A percentile compares a stretch with the other conserved stretches of the same genome.
phyloP scores from a whole-genome alignment of 2,797 vertebrate genomes.

The Sphaeramia orbicularis region DNA sequence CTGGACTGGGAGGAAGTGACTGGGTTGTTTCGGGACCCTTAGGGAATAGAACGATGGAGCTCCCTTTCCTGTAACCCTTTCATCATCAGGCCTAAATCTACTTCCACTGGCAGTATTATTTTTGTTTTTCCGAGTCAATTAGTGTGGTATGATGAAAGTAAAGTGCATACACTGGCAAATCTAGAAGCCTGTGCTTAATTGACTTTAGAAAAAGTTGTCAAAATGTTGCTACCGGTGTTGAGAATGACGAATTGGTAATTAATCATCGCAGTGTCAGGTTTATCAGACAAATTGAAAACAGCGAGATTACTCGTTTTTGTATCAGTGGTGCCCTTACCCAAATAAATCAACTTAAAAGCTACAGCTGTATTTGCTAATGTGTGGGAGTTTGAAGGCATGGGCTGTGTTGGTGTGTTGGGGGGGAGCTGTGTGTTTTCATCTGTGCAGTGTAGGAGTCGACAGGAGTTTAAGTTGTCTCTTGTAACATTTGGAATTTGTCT shows the following conservation, averaged over 20 bases:
- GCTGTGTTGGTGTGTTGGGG: conserved; percentile 30
- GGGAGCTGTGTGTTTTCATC: conserved; percentile 64
- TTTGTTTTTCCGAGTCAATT: conserved; percentile 33
- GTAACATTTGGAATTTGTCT: conserved; percentile 63
- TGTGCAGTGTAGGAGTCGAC: conserved; percentile 58
- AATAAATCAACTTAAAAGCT: conserved; percentile 65
- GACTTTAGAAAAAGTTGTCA: conserved; percentile 3
- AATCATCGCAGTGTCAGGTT: conserved; percentile 4
- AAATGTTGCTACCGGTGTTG: conserved; percentile 18
- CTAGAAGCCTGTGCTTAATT: background rate
- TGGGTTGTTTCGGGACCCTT: conserved; percentile 80
- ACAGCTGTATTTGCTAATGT: conserved; percentile 70
- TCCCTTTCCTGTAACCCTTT: conserved; percentile 87
- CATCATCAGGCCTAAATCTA: conserved; percentile 52
- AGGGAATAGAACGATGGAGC: conserved; percentile 78
- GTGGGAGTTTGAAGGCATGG: conserved; percentile 60
- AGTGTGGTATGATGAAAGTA: conserved; percentile 16
- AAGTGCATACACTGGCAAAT: background rate
- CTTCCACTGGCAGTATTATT: conserved; percentile 13
- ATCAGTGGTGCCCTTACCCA: conserved; percentile 26
- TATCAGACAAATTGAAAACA: conserved; percentile 48
- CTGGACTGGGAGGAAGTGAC: conserved; percentile 83
- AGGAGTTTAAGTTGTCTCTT: conserved; percentile 65
- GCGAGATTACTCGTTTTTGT: conserved; percentile 26
- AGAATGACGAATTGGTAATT: conserved; percentile 8